Base-by-base conservation (phyloP, 2,888 invertebrate species). In the Cephus spinipes region DNA sequence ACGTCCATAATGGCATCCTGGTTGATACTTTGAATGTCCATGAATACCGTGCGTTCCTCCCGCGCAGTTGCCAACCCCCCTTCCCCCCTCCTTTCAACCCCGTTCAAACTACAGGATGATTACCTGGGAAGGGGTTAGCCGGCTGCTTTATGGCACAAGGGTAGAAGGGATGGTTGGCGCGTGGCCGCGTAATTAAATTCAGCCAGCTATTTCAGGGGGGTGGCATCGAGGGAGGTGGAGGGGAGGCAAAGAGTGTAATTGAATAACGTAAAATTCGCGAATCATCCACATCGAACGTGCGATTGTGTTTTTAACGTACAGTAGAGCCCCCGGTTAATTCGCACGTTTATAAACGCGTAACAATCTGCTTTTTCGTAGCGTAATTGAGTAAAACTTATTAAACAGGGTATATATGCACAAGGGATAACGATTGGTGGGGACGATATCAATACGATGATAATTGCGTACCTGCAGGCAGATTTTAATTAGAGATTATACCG, bases 71-170 rank as follows among this genome's bases (percentile, higher is more conserved):
- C 23, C 23, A 23, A 0, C 23, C 9, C 23, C 34, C 35, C 35
- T 0, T 3, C 0, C 0, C 12, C 9, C 6, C 23, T 1, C 6
- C 40, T 15, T 1, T 6, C 23, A 55, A 23, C 55, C 55, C 9
- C 55, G 23, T 55, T 55, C 23, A 55, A 55, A 55, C 55, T 23
- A 55, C 9, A 55, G 23, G 9, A 55, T 23, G 23, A 23, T 23
- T 55, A 6, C 55, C 9, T 23, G 23, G 55, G 1, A 55, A 55
- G 55, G 55, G 55, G 55, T 6, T 55, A 36, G 23, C 23, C 23
- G 9, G 6, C 55, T 2, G 23, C 23, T 55, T 55, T 55, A 55
- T 55, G 55, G 55, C 23, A 9, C 55, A 55, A 23, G 55, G 23
- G 55, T 55, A 23, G 55, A 55, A 55, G 55, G 55, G 55, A 23